phyloP scores from a whole-genome alignment of 2,797 vertebrate genomes.

The Tokudaia tokunoshimensis region DNA sequence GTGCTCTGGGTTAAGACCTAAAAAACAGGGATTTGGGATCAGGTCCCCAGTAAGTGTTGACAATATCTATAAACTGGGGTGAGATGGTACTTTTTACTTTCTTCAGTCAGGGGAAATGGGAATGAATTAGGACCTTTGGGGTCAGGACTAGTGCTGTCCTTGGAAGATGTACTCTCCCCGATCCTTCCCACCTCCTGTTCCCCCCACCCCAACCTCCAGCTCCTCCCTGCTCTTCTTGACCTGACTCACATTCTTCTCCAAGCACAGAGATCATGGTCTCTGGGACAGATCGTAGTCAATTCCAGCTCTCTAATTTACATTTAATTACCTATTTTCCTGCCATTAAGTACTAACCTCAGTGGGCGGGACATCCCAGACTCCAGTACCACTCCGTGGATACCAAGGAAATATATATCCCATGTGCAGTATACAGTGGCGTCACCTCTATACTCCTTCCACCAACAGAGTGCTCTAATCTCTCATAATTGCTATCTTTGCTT shows the following conservation, averaged over 20 bases:
- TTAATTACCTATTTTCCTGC: background rate
- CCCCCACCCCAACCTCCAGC: background rate
- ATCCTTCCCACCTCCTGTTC: no score
- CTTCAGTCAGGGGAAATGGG: background rate
- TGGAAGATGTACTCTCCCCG: background rate
- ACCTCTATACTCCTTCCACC: fast-evolving
- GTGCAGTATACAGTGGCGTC: fast-evolving
- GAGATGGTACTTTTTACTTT: background rate
- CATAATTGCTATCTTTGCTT: background rate
- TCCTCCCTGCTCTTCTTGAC: background rate
- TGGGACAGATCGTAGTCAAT: background rate
- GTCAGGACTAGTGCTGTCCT: background rate
- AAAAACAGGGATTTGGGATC: background rate
- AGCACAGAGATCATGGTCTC: background rate
- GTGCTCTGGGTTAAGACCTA: background rate
- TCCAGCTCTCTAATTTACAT: background rate
- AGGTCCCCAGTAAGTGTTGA: background rate
- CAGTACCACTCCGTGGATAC: fast-evolving
- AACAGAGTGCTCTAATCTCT: background rate
- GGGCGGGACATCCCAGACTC: no score
- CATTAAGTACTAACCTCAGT: background rate
- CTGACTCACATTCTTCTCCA: background rate
- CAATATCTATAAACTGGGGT: background rate
- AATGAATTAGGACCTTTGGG: background rate
- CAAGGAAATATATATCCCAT: fast-evolving